Base-by-base conservation (phyloP, 2,888 invertebrate genomes). In the Cryptosula pallasiana region DNA sequence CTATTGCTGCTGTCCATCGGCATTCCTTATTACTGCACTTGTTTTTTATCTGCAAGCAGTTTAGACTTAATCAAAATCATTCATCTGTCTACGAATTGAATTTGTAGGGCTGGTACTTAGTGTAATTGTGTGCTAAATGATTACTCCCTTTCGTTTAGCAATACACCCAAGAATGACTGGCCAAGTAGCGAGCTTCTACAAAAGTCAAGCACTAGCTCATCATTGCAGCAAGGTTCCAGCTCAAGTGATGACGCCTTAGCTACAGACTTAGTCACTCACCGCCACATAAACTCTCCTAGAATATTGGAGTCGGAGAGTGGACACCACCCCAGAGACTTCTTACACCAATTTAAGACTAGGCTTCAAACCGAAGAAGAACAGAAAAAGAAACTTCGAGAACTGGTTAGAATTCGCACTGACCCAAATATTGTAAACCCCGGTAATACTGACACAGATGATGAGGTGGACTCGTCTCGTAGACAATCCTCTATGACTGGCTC, bases 381-480 rank as follows among this genome's bases (percentile, higher is more conserved):
- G 3, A 63, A 63, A 32, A 63, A 63, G n/a, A 63, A 63, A n/a
- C 32, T 63, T 2, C 63, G 63, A 13, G 63, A 63, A n/a, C 27
- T 63, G 29, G 32, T 63, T 9, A 27, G 63, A 63, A 20, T 29
- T 16, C 20, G 27, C 13, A 63, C 63, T 3, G 34, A 27, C 3
- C 55, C 55, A n/a, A 5, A n/a, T 5, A 5, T 55, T 5, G 20
- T 45, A 45, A 20, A 13, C 20, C 20, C 45, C 5, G 45, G 45
- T 45, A 63, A 63, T 63, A 63, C 63, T 16, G 63, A 63, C 63
- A 63, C 63, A 9, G 63, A 63, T 13, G 63, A 63, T 29, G 63
- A 63, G 3, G 63, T 25, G 5, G 32, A 25, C n/a, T 63, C 32
- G 29, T 25, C 5, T 23, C 25, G n/a, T 13, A 16, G 9, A 13